Evolutionary conservation across 2,113 vertebrate species (phyloP).

Genomic region (Rhinopomastus cyanomelas): DNA sequence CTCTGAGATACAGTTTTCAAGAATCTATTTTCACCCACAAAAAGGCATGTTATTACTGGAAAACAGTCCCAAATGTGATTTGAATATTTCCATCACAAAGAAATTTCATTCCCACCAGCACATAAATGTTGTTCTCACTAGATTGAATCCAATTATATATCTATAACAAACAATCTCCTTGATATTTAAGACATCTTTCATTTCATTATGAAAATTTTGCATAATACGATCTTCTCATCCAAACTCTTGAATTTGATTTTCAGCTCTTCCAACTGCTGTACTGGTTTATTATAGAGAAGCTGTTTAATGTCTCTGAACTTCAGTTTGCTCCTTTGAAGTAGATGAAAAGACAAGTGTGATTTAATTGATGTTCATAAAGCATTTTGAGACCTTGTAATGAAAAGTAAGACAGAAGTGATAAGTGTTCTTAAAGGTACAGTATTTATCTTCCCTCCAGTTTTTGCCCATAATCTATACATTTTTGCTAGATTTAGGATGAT

Average conservation of each 20-base stretch:
- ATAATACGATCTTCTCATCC: not conserved
- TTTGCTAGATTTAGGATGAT: not conserved
- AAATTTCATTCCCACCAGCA: not conserved
- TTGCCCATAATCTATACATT: not conserved
- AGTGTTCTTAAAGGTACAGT: not conserved
- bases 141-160: not conserved
- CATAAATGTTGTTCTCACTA: not conserved
- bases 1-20: not conserved
- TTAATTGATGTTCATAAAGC: constrained; percentile 24
- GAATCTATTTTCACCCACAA: not conserved
- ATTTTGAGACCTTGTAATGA: not conserved
- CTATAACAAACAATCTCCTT: not conserved
- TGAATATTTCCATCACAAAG: not conserved
- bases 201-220: not conserved
- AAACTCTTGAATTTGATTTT: not conserved
- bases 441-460: not conserved
- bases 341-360: not conserved
- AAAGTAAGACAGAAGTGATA: not conserved
- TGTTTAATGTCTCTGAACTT: constrained; percentile 4
- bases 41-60: not conserved
- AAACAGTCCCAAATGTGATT: constrained; percentile 1
- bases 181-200: not conserved
- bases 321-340: not conserved
- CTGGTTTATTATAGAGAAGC: not conserved
- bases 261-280: not conserved